Evolutionary conservation across 2,888 invertebrate genomes (phyloP).

Genomic region (Agrochola lychnidis): DNA sequence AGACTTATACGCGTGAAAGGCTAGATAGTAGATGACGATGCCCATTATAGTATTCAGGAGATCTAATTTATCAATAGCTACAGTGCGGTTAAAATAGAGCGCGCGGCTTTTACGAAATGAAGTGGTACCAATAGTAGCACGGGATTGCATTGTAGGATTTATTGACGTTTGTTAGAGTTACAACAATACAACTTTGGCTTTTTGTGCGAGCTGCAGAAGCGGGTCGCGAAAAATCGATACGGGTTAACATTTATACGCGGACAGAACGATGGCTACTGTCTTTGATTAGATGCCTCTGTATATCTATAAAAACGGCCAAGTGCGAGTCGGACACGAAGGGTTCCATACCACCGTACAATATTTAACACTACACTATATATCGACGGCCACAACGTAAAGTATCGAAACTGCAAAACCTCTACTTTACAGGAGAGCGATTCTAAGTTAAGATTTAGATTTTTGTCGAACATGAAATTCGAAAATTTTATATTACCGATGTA

Average conservation of each 20-base stretch:
- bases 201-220: conserved; percentile 14
- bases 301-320: neutral
- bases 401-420: no score
- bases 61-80: conserved; percentile 20
- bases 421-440: no score
- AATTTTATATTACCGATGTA: no score
- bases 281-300: conserved; percentile 20
- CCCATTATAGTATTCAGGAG: no score
- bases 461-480: no score
- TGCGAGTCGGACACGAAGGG: neutral
- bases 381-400: no score
- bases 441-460: no score
- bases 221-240: conserved; percentile 36
- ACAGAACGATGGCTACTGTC: conserved; percentile 4
- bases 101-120: neutral
- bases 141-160: conserved; percentile 12
- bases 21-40: no score
- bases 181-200: conserved; percentile 12
- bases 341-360: neutral
- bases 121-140: conserved; percentile 23
- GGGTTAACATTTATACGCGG: conserved; percentile 32
- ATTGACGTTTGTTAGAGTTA: conserved; percentile 42
- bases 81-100: conserved; percentile 15
- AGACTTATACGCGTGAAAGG: no score
- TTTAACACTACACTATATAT: no score